These are phyloP conservation scores for Stenolophus ochropezus DNA, from an alignment of 2,888 invertebrate species.

Conservation along the genomic window DNA sequence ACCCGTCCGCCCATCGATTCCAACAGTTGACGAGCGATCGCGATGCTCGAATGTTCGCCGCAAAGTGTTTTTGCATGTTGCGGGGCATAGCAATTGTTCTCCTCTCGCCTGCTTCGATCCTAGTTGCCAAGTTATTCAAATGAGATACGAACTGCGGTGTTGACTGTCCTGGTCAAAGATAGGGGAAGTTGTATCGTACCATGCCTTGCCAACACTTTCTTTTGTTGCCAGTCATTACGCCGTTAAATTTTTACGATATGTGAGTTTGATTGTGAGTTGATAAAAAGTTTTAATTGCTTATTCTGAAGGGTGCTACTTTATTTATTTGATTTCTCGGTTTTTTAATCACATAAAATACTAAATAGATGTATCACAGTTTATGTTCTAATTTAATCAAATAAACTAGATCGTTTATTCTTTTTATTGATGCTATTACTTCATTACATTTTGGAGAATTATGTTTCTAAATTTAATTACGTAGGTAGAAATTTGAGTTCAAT, in stretches of 20 bases:
- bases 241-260: conserved; percentile 13
- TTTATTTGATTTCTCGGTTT: too few relatives aligned
- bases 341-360: too few relatives aligned
- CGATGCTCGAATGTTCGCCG: conserved; percentile 37
- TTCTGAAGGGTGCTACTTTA: too few relatives aligned
- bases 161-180: conserved; percentile 24
- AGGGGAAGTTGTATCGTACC: not conserved
- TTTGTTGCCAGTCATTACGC: not conserved
- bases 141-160: conserved; percentile 10
- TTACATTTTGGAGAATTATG: too few relatives aligned
- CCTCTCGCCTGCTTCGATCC: not conserved
- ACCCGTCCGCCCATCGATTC: conserved; percentile 23
- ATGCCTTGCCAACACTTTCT: conserved; percentile 2
- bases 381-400: too few relatives aligned
- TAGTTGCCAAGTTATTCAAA: conserved; percentile 48
- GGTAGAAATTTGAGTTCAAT: too few relatives aligned
- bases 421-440: too few relatives aligned
- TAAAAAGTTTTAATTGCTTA: too few relatives aligned
- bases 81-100: conserved; percentile 25
- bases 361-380: too few relatives aligned
- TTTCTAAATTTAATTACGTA: too few relatives aligned
- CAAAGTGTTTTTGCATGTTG: conserved; percentile 50
- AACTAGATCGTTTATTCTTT: too few relatives aligned
- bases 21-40: conserved; percentile 22
- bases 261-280: too few relatives aligned